Percentiles rank a stretch among this genome's conserved stretches.
phyloP scores from a whole-genome alignment of 2,797 vertebrate genomes.

The Fratercula arctica region DNA sequence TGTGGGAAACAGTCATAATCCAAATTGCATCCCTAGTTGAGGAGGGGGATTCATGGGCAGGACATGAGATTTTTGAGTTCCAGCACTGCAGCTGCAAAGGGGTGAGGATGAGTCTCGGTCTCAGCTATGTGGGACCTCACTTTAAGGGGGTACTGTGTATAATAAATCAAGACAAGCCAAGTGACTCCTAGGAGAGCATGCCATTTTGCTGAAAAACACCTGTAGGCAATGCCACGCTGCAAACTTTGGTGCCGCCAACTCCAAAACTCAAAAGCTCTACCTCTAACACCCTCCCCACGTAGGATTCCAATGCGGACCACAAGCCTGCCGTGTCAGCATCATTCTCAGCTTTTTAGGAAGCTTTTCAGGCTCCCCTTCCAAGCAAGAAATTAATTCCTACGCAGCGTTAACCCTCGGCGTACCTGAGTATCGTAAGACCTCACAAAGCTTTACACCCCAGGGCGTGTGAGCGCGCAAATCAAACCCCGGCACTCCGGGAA shows the following conservation, averaged over 20 bases:
- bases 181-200: neutral
- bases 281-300: neutral
- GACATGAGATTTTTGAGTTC: neutral
- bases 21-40: neutral
- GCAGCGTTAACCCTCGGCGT: neutral
- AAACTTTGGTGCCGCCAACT: neutral
- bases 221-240: neutral
- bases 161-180: neutral
- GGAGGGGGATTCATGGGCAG: neutral
- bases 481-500: neutral
- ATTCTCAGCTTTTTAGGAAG: neutral
- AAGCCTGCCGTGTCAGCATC: rapidly evolving
- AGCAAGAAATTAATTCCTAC: neutral
- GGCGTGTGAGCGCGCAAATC: neutral
- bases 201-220: neutral
- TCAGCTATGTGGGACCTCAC: neutral
- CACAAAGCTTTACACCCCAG: neutral
- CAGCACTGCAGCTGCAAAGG: neutral
- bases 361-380: neutral
- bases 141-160: neutral
- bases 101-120: rapidly evolving
- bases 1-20: neutral
- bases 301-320: rapidly evolving
- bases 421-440: neutral
- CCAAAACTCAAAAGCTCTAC: neutral